Base-by-base conservation (phyloP, 2,888 invertebrate genomes). In the Spodoptera littoralis region DNA sequence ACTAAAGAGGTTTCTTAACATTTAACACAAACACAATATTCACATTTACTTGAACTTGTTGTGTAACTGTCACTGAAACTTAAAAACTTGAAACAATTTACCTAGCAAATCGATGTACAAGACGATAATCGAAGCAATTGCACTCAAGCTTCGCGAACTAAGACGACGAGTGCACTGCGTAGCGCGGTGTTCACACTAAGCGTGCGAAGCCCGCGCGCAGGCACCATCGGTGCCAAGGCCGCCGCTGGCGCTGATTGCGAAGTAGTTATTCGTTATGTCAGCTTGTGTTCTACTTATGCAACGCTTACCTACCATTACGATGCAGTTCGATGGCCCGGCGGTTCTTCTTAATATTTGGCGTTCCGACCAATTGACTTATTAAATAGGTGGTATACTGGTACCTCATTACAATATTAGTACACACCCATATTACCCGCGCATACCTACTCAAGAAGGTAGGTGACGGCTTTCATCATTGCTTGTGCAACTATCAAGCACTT, bases 211-310 rank as follows among this genome's bases (percentile, higher is more conserved):
- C 75, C 69, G 79, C 79, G 76, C 76, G 64, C 79, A 65, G 69
- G 76, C 82, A 83, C 83, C 86, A 90, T 89, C 84, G 88, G 83
- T 92, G 93, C 92, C 92, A 92, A 92, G 92, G 92, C 91, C 90
- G 84, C 65, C 79, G 82, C 85, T 84, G 80, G 76, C 75, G 78
- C 77, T 77, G 84, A 85, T 93, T 93, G 92, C 93, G 91, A 91
- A 91, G 92, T 84, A 70, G 82, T 77, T 81, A 84, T 86, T 88
- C 87, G 93, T 94, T 94, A 94, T 93, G 94, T 94, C 94, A 94
- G 93, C 85, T 82, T 82, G 90, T 91, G 93, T 93, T 92, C 94
- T 89, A 93, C 92, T 94, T 94, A 92, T 92, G 94, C 93, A 94
- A 94, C 85, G 84, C 84, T 87, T 86, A 83, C 86, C 75, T 81